Evolutionary conservation across 2,113 vertebrate genomes (phyloP), one percentile per base, ranked within the genome.

Genomic region (Eretmodus cyanostictus): DNA sequence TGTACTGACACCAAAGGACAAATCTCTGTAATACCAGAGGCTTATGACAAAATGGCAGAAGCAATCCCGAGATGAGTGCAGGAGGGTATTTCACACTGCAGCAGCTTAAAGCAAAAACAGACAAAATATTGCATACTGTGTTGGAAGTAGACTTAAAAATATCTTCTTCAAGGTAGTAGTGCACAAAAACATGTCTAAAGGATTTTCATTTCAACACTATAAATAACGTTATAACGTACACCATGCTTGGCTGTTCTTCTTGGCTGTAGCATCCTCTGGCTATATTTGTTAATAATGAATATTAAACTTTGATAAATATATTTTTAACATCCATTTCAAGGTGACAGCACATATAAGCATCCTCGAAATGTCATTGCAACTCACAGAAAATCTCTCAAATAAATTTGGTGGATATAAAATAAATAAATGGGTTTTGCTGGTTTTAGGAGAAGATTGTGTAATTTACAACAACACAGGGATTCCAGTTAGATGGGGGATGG

Each of bases 401-500:
- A 0, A 0, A n/a, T 78, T 78, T 13, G 14, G 16, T 13, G 9
- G 27, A 13, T 13, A 51, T 49, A 11, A 76, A 49, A 76, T 31
- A 31, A 49, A 19, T 76, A 9, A 49, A 78, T 0, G 29, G 16
- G 4, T 12, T 31, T 31, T 31, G 27, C 1, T 11, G 7, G 45
- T 78, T 19, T 27, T 12, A 0, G 63, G 38, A 59, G 9, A 68
- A 29, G 29, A 51, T 54, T 84, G 82, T 89, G 34, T 80, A 47
- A 89, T 91, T 87, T 87, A 63, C 80, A 63, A 55, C 87, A 55
- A 87, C 82, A 31, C 71, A 24, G 53, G 79, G 87, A 57, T 49
- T 51, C 85, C 12, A 5, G 76, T 86, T 57, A 51, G 7, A 78
- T 22, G 54, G 40, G 71, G 29, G 66, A 24, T 57, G 63, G 73